These are phyloP conservation scores for Zonitis immaculata DNA, from an alignment of 2,888 invertebrate species.

Conservation along the genomic window DNA sequence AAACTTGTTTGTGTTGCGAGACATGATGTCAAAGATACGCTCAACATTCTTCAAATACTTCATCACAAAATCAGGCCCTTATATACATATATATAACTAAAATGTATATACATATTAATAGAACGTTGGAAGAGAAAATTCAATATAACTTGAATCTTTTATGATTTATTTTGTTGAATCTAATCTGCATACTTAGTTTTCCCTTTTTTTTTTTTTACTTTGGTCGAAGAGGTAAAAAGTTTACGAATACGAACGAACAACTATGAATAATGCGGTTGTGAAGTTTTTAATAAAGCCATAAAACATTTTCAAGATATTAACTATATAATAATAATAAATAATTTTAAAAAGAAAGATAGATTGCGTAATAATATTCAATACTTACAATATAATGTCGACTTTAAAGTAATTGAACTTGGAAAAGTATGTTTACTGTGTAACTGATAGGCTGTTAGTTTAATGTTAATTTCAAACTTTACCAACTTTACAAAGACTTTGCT, in stretches of 20 bases:
- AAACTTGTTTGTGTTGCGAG: too few relatives aligned
- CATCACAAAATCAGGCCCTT: too few relatives aligned
- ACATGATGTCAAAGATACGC: too few relatives aligned
- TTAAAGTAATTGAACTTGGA: constrained; percentile 24
- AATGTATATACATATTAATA: too few relatives aligned
- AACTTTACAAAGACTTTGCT: neutral
- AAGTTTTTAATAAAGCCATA: neutral
- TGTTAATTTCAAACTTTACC: neutral
- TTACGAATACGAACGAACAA: too few relatives aligned
- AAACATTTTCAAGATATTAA: neutral
- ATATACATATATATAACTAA: too few relatives aligned
- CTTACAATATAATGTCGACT: neutral
- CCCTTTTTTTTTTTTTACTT: too few relatives aligned
- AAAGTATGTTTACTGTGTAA: constrained; percentile 27
- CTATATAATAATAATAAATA: neutral
- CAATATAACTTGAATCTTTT: constrained; percentile 2
- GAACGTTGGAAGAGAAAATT: neutral
- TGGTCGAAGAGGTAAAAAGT: neutral
- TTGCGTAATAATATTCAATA: neutral
- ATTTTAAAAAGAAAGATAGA: neutral
- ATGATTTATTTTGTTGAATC: constrained; percentile 3
- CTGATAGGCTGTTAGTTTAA: constrained; percentile 24
- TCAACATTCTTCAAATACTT: too few relatives aligned
- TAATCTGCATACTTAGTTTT: neutral
- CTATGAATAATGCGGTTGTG: neutral